Base-by-base conservation (phyloP, 2,113 vertebrate genomes). In the Micronycteris hirsuta region DNA sequence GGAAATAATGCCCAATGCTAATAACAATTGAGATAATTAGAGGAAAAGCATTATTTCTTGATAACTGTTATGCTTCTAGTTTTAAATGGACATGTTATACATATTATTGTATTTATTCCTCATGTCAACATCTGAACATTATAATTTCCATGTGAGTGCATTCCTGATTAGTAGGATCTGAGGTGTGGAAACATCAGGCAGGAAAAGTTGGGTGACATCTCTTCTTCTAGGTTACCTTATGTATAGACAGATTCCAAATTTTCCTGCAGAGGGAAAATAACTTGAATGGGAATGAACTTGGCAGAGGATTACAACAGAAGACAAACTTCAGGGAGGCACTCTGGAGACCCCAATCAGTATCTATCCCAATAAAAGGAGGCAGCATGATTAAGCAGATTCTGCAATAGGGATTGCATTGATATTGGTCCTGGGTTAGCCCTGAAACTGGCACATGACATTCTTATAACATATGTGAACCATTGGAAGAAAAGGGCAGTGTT, bases 231-330 rank as follows among this genome's bases (percentile, higher is more conserved):
- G 9, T 84, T 91, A 76, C 20, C 92, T 1, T 71, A 52, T 67
- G 17, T 63, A 58, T 45, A 47, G 13, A 80, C 47, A 22, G 54
- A 84, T 93, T 95, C 58, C 83, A 96, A 92, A 28, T 71, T 89
- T 86, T 81, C 41, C 45, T 86, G 43, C n/a, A 93, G 71, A 71
- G 93, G 67, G 52, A 81, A 54, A 93, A 41, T 78, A 43, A 67
- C 45, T 94, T 93, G 87, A 63, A 49, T 38, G 91, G 70, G 84
- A 92, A 93, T 71, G 70, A 43, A 49, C 45, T 84, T 87, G 68
- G 41, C 63, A 86, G 28, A 43, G 12, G n/a, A 20, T 86, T 87
- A 28, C 2, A 19, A 65, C 7, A 43, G 22, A 86, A 94, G 12
- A 56, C 68, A 93, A 61, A 22, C 24, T 93, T 88, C 33, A 74